Evolutionary conservation across 1,140 invertebrate genomes (phyloP), one percentile per base, ranked within the genome.

Genomic region (Drosophila athabasca): DNA sequence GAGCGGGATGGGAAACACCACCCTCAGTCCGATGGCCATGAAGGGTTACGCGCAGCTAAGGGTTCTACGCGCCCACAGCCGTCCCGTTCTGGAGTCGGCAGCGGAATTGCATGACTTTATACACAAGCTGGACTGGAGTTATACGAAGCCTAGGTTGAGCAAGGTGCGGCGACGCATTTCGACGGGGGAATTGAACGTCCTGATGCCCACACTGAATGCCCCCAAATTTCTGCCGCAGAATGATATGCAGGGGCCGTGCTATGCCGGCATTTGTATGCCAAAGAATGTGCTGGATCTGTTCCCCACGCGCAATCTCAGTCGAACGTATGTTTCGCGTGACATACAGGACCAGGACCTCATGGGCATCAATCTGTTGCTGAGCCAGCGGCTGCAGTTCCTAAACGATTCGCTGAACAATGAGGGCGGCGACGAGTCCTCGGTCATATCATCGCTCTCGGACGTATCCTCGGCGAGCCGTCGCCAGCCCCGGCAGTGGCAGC

Each of bases 1-100:
- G 50, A 81, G 11, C 67, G 50, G 8, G 71, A 78, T 8, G 54
- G 11, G 3, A 1, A 39, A 39, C 35, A 13, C 76, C 2, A 22
- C 79, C 1, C 72, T 89, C 31, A 95, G 95, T 81, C 94, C 95
- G 75, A 93, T 95, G 92, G 95, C 96, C 90, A 93, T 96, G 68
- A 93, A 95, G 43, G 97, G 97, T 29, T 97, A 97, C 89, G 95
- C 95, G n/a, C 96, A 95, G 17, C 91, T 98, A 48, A 93, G 96
- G 79, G 94, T 94, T 43, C 92, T 97, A 24, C 95, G 96, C 66
- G 93, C 94, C n/a, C 93, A 94, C 82, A 93, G 95, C 60, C 93
- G 94, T 71, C 94, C 93, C 0, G 77, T 91, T 2, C 67, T 92
- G 0, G 90, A 91, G 51, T 90, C 90, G 0, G 74, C 79, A 2